These are phyloP conservation scores for Campaea margaritaria DNA, from an alignment of 2,888 invertebrate species.

Conservation along the genomic window DNA sequence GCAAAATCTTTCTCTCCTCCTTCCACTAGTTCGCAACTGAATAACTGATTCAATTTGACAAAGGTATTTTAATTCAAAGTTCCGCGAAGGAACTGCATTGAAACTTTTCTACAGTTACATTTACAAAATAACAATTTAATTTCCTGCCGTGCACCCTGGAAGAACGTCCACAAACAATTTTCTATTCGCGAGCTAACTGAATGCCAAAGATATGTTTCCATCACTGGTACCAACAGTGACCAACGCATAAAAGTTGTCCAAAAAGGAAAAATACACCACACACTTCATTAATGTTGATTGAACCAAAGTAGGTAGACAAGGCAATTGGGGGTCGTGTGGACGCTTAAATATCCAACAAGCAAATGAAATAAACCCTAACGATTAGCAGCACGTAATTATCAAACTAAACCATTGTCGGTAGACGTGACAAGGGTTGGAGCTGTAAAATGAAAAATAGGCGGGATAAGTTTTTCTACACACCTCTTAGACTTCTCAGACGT, in stretches of 20 bases:
- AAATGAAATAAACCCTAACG: conserved; percentile 36
- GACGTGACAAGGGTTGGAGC: conserved; percentile 15
- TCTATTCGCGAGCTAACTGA: conserved; percentile 32
- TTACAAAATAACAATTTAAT: conserved; percentile 30
- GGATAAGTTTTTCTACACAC: conserved; percentile 37
- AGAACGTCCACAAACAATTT: conserved; percentile 49
- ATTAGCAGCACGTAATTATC: conserved; percentile 40
- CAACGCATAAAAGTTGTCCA: too few species aligned
- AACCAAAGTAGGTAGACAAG: not conserved
- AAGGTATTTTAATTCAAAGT: conserved; percentile 2
- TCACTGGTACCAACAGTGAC: too few species aligned
- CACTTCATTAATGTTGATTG: too few species aligned
- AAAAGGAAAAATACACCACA: too few species aligned
- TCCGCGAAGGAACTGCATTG: conserved; percentile 7
- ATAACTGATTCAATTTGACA: conserved; percentile 11
- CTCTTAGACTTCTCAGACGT: conserved; percentile 44
- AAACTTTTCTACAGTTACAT: conserved; percentile 6
- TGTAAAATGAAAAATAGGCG: conserved; percentile 23
- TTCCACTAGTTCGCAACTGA: conserved; percentile 5
- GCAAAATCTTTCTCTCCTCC: conserved; percentile 5
- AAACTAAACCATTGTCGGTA: conserved; percentile 16
- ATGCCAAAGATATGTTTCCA: too few species aligned
- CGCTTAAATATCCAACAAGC: not conserved
- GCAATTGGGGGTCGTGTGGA: not conserved
- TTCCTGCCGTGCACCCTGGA: conserved; percentile 45